Base-by-base conservation (phyloP, 2,888 invertebrate genomes). In the Allophyes oxyacanthae region DNA sequence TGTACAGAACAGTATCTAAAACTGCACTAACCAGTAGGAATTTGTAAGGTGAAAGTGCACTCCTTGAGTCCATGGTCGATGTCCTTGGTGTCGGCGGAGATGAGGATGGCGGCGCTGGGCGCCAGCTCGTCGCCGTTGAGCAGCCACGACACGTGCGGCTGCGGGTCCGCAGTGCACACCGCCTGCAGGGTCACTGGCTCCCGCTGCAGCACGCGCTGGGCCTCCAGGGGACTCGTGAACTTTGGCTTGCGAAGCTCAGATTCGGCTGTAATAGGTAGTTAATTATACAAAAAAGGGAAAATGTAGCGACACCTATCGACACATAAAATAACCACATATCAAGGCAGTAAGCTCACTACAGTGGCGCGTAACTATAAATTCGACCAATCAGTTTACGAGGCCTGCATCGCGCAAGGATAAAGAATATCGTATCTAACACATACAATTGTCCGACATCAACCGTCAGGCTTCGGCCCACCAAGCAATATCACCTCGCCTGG, bases 101-200 rank as follows among this genome's bases (percentile, higher is more conserved):
- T 90, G 46, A 96, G 92, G 25, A 97, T 94, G 44, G 95, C 96
- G 4, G 96, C 96, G 70, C 96, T 95, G 3, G 95, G 93, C 0
- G 94, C 88, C 20, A 98, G 92, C 77, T 96, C 96, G 41, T 94
- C 91, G 3, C 96, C 97, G 78, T 98, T 96, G 75, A 96, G 96
- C 32, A 95, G 94, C 99, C 99, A 99, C 59, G 96, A 95, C 42
- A 98, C 95, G 72, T 98, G 97, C 0, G 99, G 99, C 64, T 96
- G 94, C 0, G 99, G 99, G 92, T 98, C 98, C 6, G 98, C 99
- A 28, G 97, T 96, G 76, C 99, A 96, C 13, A 97, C 95, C 0
- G 97, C 96, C 41, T 95, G 94, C 75, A 97, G 90, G 0, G 94
- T 94, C 1, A 96, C 96, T 0, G 96, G 95, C 40, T 96, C 95